A percentile compares a stretch with the other conserved stretches of the same genome.
Conservation (phyloP, 1,140 invertebrate species). For the Procambarus clarkii region DNA sequence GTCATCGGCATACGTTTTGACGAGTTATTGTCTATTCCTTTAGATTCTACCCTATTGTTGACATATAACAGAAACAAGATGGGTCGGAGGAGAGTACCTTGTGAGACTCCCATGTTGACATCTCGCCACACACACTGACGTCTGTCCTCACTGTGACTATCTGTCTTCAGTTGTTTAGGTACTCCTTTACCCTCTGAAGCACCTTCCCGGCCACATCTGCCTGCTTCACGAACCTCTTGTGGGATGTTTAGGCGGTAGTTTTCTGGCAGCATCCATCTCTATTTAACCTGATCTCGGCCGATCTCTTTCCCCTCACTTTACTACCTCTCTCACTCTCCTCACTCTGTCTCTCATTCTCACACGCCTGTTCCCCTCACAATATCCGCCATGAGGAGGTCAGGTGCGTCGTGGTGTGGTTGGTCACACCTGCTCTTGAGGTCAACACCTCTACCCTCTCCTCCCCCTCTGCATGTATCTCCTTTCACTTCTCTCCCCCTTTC, state of each 20-base stretch:
- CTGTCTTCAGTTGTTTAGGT: too few relatives aligned
- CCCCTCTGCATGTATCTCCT: neutral
- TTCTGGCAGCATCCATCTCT: neutral
- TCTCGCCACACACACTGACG: neutral
- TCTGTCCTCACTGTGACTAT: neutral
- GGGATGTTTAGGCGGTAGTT: neutral
- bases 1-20: too few relatives aligned
- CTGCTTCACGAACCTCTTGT: neutral
- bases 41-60: too few relatives aligned
- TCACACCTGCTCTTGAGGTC: conserved; percentile 31
- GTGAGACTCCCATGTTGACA: neutral
- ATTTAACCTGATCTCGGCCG: neutral
- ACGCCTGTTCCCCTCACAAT: too few relatives aligned
- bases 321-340: conserved; percentile 1
- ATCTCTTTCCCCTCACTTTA: neutral
- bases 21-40: too few relatives aligned
- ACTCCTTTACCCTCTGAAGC: neutral
- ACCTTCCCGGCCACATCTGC: neutral
- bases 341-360: neutral
- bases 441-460: neutral
- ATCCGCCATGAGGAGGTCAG: neutral
- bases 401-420: conserved; percentile 14
- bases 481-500: neutral
- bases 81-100: neutral
- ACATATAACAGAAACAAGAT: too few relatives aligned